Evolutionary conservation across 2,797 vertebrate species (phyloP).

Genomic region (Pelobates cultripes): DNA sequence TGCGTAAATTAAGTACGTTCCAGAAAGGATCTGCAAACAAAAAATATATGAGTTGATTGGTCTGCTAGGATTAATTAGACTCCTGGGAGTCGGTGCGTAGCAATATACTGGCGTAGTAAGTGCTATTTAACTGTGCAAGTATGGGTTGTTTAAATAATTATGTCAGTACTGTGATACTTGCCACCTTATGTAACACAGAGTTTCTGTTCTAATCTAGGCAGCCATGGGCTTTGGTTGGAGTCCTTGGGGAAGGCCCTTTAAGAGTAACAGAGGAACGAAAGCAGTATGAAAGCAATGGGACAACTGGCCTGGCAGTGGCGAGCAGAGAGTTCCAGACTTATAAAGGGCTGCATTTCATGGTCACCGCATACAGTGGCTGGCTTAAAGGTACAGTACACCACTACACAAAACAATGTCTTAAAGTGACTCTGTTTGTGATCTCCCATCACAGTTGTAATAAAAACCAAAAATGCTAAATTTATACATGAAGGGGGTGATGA

Average conservation of each 20-base stretch:
- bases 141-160: too few relatives aligned
- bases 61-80: neutral
- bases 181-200: neutral
- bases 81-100: neutral
- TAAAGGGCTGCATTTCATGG: constrained; percentile 49
- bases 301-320: constrained; percentile 54
- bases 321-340: constrained; percentile 60
- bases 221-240: constrained; percentile 64
- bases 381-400: constrained; percentile 61
- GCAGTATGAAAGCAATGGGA: constrained; percentile 50
- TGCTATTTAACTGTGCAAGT: too few relatives aligned
- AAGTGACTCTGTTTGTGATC: neutral
- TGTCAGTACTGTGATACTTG: neutral
- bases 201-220: constrained; percentile 55
- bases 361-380: constrained; percentile 64
- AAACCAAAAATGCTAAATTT: neutral
- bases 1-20: neutral
- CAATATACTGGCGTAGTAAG: neutral
- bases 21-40: neutral
- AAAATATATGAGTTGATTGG: neutral
- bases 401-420: neutral
- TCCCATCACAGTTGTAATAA: neutral
- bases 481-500: too few relatives aligned
- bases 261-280: constrained; percentile 54
- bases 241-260: constrained; percentile 34